Evolutionary conservation across 2,113 vertebrate genomes (phyloP), one percentile per base, ranked within the genome.

Genomic region (Oceanites oceanicus): DNA sequence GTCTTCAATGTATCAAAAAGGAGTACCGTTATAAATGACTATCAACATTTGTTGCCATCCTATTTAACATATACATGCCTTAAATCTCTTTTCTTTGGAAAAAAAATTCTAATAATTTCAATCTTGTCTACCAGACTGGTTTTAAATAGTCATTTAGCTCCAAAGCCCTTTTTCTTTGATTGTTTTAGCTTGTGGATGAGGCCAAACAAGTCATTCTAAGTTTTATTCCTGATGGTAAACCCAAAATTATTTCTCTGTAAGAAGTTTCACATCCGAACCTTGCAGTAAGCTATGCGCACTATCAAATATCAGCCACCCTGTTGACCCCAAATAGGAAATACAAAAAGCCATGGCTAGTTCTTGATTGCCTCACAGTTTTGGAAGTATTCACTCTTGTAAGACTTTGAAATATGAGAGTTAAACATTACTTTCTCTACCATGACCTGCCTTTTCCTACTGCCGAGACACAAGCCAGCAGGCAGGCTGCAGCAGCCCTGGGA

Each of bases 391-490:
- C 14, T 86, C 22, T 66, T 40, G 5, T 4, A 88, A 40, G 14
- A 47, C 30, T 71, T 53, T 21, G 17, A 6, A 80, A 30, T 14
- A 20, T 8, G 5, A 36, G 18, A 62, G 6, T 81, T 72, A 65
- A 91, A 78, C 3, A 7, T 59, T 68, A 32, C 4, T 68, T 67
- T 78, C 56, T 88, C 34, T 40, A 14, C 29, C 19, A 10, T 6
- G 23, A 56, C 15, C 18, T 82, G 56, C 15, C 11, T 68, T 76
- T 87, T 90, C 49, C 49, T 79, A 15, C 34, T 38, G 19, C 30
- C 0, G 0, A 72, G 71, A 45, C 1, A 0, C 11, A 61, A 47
- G 47, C 13, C 9, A 5, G 38, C 38, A 90, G 52, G 65, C 44
- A 67, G 52, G 75, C 17, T 50, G 58, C 38, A 94, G 56, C n/a